Evolutionary conservation across 2,113 vertebrate genomes (phyloP), one percentile per base, ranked within the genome.

Genomic region (Anolis sagrei): DNA sequence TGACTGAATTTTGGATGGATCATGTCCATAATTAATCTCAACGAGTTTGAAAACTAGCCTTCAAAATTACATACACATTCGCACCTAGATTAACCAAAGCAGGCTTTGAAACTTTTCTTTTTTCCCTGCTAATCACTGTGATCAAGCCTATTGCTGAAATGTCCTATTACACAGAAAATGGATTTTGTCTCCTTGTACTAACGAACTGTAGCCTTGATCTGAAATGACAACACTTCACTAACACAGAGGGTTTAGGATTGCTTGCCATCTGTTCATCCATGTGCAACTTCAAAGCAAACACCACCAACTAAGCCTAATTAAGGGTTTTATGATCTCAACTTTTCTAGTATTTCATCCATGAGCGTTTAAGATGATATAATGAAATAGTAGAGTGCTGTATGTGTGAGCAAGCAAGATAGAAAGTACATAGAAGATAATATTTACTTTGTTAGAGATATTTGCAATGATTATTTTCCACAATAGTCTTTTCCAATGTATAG

Each of bases 191-290:
- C 86, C 39, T 72, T 86, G 61, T 91, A 85, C 36, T 91, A 92
- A 87, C 84, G 81, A 89, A 88, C 70, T 69, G 18, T 84, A 90
- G 0, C 81, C 74, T 90, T 92, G 85, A 87, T 90, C 73, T 79
- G 66, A 92, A 93, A 92, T 81, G 86, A 90, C 81, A 90, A 68
- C 75, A 83, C 81, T 92, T 83, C 66, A 36, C 61, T 79, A 89
- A 85, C 25, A 87, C 84, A 75, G 61, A 91, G 64, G n/a, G 66
- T 25, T 69, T 87, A 87, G 80, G 49, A 86, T 84, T 89, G 78
- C 76, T 82, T 88, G 78, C 91, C 88, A 90, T 93, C 89, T 93
- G 90, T 86, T 94, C 87, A 51, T 85, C 89, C 81, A 73, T 44
- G 9, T 77, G 79, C 76, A 79, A 88, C 85, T 92, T 91, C 86